phyloP scores from a whole-genome alignment of 2,797 vertebrate species.

The Heterohyrax brucei region DNA sequence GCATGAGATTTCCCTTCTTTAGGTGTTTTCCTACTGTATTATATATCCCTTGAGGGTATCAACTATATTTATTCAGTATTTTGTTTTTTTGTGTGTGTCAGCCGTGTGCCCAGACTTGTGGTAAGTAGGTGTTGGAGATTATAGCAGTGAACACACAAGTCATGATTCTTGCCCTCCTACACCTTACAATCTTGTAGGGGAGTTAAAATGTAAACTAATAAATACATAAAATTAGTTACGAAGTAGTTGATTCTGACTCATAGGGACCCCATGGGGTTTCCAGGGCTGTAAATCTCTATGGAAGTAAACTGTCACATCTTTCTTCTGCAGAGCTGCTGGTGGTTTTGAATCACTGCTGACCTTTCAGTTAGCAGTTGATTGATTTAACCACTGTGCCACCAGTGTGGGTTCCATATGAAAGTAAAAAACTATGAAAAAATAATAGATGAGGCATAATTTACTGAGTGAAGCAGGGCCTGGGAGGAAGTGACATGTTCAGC shows the following conservation, averaged over 20 bases:
- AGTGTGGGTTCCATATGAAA: not conserved
- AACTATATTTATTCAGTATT: constrained; percentile 41
- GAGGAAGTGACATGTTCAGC: constrained; percentile 46
- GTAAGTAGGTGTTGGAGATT: not conserved
- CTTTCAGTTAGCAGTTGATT: too few relatives aligned
- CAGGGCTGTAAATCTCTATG: too few relatives aligned
- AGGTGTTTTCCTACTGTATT: constrained; percentile 2
- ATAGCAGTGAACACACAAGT: constrained; percentile 8
- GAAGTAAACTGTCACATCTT: too few relatives aligned
- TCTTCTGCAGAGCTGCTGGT: too few relatives aligned
- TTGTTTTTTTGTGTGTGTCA: not conserved
- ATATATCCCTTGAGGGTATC: constrained; percentile 11
- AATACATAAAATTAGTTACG: constrained; percentile 20
- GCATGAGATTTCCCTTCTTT: constrained; percentile 57
- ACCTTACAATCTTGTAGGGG: not conserved
- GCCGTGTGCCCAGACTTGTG: not conserved
- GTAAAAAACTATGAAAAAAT: constrained; percentile 29
- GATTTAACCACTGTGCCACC: too few relatives aligned
- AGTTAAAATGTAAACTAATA: constrained; percentile 28
- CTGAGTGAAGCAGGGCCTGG: not conserved
- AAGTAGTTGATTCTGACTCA: not conserved
- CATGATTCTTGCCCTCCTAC: constrained; percentile 16
- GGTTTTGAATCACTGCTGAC: not conserved
- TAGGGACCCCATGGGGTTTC: too few relatives aligned
- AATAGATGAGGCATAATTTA: constrained; percentile 55